Evolutionary conservation across 1,140 invertebrate genomes (phyloP).

Genomic region (Heliconius congener): DNA sequence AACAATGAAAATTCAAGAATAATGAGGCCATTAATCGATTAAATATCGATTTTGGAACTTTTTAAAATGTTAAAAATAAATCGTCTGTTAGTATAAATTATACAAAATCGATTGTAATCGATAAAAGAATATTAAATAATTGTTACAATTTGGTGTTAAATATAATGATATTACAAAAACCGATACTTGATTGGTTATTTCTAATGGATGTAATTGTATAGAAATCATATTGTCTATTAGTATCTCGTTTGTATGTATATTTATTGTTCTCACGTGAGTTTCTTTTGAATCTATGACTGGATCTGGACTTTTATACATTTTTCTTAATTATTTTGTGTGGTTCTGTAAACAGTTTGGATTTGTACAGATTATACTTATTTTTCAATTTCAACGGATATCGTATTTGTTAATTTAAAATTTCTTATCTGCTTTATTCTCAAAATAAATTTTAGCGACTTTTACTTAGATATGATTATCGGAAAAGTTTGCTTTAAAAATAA

Average conservation of each 20-base stretch:
- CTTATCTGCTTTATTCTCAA: background rate
- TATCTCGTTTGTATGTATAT: background rate
- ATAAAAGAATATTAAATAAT: background rate
- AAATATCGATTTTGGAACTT: background rate
- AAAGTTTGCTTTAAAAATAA: conserved; percentile 8
- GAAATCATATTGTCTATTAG: background rate
- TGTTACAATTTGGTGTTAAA: conserved; percentile 7
- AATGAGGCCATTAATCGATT: background rate
- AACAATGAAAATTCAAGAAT: background rate
- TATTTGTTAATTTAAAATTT: conserved; percentile 8
- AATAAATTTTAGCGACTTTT: background rate
- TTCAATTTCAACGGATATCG: background rate
- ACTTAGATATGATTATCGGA: background rate
- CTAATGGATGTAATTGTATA: background rate
- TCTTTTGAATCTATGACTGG: background rate
- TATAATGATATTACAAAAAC: background rate
- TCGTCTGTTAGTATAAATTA: background rate
- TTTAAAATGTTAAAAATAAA: conserved; percentile 5
- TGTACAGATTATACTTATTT: background rate
- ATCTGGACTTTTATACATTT: conserved; percentile 2
- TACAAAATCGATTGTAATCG: conserved; percentile 8
- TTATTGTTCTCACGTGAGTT: background rate
- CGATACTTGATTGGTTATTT: background rate
- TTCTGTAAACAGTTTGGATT: background rate
- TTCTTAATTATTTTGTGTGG: background rate